Evolutionary conservation across 1,140 invertebrate genomes (phyloP).

Genomic region (Plutomurus gul): DNA sequence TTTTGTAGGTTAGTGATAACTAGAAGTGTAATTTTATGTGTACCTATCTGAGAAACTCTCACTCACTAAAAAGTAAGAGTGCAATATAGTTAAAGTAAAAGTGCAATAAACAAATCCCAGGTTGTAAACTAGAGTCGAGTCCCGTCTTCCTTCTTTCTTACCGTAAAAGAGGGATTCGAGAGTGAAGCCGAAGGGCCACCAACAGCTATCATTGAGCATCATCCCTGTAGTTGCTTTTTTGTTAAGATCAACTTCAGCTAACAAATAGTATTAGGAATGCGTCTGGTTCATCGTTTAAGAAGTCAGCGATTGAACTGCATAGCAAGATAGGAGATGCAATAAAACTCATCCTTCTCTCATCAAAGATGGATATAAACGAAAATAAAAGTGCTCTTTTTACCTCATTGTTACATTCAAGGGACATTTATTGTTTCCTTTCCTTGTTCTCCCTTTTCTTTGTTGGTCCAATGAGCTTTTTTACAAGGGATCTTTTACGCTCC

Average conservation of each 20-base stretch:
- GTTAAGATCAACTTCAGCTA: neutral
- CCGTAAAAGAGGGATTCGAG: neutral
- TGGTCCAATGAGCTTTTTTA: constrained; percentile 15
- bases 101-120: constrained; percentile 43
- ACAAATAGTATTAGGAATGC: neutral
- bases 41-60: neutral
- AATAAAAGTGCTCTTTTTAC: constrained; percentile 19
- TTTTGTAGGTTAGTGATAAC: neutral
- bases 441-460: neutral
- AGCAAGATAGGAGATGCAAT: neutral
- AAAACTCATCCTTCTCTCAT: constrained; percentile 21
- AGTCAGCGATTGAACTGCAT: neutral
- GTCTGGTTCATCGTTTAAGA: neutral
- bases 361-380: neutral
- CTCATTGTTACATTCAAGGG: constrained; percentile 1
- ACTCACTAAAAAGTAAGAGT: constrained; percentile 14
- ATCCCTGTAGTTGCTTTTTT: neutral
- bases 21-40: no score
- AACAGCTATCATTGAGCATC: neutral
- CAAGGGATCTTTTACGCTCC: neutral
- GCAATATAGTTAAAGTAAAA: constrained; percentile 46
- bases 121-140: constrained; percentile 35
- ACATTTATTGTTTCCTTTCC: constrained; percentile 4
- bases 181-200: neutral
- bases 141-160: neutral